Percentiles rank a stretch among this genome's conserved stretches.
Evolutionary conservation across 2,797 vertebrate species (phyloP).

Genomic region (Coreius guichenoti): DNA sequence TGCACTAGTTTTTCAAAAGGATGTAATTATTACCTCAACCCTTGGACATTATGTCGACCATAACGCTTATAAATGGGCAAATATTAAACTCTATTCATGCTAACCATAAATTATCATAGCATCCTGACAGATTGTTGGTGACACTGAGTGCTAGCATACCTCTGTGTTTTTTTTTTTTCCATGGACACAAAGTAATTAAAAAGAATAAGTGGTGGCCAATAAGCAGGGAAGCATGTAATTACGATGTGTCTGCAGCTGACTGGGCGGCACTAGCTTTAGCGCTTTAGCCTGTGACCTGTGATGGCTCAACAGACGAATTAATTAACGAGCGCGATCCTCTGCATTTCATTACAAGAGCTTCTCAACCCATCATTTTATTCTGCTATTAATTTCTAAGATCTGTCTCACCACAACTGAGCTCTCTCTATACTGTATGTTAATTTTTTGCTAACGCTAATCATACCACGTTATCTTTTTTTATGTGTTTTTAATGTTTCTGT

Average conservation of each 20-base stretch:
- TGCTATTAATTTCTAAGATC: neutral
- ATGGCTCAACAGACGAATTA: constrained; percentile 47
- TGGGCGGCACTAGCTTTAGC: constrained; percentile 47
- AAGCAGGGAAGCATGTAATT: constrained; percentile 53
- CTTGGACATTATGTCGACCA: neutral
- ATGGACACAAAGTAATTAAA: constrained; percentile 50
- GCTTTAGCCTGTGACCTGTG: constrained; percentile 49
- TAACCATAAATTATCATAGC: constrained; percentile 18
- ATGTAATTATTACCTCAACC: constrained; percentile 4
- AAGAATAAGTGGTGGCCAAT: constrained; percentile 46
- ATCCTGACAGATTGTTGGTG: neutral
- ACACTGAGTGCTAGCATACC: neutral
- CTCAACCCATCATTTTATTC: constrained; percentile 5
- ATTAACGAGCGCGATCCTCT: constrained; percentile 45
- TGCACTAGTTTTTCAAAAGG: neutral
- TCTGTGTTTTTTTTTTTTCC: constrained; percentile 28
- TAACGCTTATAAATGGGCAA: neutral
- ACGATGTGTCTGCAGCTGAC: constrained; percentile 29
- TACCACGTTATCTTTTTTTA: neutral
- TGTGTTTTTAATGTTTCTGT: neutral
- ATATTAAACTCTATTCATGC: neutral
- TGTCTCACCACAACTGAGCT: neutral
- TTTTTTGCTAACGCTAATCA: constrained; percentile 14
- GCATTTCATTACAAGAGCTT: constrained; percentile 38
- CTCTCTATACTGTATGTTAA: neutral